phyloP scores from a whole-genome alignment of 2,113 vertebrate species.

The Silurus asotus region DNA sequence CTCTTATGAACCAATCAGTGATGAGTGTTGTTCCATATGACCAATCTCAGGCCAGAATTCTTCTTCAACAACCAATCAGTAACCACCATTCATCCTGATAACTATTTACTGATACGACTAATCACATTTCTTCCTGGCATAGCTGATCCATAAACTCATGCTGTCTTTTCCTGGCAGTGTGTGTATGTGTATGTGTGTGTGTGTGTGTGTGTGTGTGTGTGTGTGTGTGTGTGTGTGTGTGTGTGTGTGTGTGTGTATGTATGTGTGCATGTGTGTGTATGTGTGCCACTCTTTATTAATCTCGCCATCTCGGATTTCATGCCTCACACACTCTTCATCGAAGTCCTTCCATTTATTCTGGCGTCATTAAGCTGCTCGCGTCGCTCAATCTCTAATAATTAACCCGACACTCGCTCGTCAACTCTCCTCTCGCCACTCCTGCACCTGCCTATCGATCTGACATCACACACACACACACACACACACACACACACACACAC shows the following conservation, averaged over 20 bases:
- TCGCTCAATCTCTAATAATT: slow-evolving; percentile 79
- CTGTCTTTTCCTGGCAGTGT: slow-evolving; percentile 74
- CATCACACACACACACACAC: slow-evolving; percentile 8
- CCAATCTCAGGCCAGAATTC: background rate
- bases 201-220: slow-evolving; percentile 8
- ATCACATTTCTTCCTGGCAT: slow-evolving; percentile 60
- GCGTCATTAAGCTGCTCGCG: slow-evolving; percentile 74
- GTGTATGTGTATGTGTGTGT: slow-evolving; percentile 77
- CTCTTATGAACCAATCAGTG: background rate
- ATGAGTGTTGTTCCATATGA: background rate
- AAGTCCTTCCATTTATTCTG: slow-evolving; percentile 58
- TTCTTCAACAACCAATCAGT: background rate
- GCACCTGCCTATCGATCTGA: slow-evolving; percentile 37
- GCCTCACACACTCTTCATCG: slow-evolving; percentile 85
- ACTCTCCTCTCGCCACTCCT: slow-evolving; percentile 66
- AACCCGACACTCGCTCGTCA: slow-evolving; percentile 75
- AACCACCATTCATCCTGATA: too few relatives aligned
- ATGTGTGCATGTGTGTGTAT: slow-evolving; percentile 76
- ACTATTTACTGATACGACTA: background rate
- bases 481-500: slow-evolving; percentile 41
- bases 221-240: slow-evolving; percentile 78
- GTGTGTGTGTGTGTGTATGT: slow-evolving; percentile 57
- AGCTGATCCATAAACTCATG: slow-evolving; percentile 58
- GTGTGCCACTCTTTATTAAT: slow-evolving; percentile 94
- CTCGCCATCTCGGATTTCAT: slow-evolving; percentile 98